These are phyloP conservation scores for Eremobia ochroleuca DNA, from an alignment of 2,888 invertebrate genomes.

Conservation along the genomic window DNA sequence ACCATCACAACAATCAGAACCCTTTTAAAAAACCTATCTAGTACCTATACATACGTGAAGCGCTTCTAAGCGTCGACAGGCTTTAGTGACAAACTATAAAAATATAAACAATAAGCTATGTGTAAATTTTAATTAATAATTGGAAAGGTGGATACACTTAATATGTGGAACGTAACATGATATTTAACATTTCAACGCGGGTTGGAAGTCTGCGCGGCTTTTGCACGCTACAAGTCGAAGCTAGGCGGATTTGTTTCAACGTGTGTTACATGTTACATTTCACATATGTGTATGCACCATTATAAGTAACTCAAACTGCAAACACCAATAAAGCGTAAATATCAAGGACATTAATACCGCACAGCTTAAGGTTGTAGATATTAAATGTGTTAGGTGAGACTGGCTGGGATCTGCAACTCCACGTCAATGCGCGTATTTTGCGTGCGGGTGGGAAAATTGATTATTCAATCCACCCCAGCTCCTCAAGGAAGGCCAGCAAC, in stretches of 20 bases:
- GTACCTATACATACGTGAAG: constrained; percentile 81
- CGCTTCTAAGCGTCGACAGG: constrained; percentile 66
- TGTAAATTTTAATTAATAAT: constrained; percentile 24
- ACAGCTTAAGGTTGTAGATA: background rate
- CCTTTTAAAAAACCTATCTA: constrained; percentile 86
- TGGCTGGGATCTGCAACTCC: background rate
- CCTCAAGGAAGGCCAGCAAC: background rate
- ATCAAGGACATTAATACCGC: background rate
- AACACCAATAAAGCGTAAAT: constrained; percentile 6
- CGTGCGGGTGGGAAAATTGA: background rate
- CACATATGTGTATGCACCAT: background rate
- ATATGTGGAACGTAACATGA: background rate
- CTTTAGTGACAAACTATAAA: constrained; percentile 68
- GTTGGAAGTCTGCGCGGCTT: background rate
- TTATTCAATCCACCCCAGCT: background rate
- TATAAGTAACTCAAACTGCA: constrained; percentile 7
- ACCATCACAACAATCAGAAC: constrained; percentile 25
- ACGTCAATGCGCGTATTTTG: background rate
- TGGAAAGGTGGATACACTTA: no score
- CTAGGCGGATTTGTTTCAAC: background rate
- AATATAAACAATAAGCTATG: constrained; percentile 18
- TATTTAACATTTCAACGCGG: background rate
- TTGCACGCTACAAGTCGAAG: background rate
- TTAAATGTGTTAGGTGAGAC: background rate
- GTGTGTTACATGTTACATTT: background rate